Base-by-base conservation (phyloP, 2,797 vertebrate species). In the Mionectes olivaceus region DNA sequence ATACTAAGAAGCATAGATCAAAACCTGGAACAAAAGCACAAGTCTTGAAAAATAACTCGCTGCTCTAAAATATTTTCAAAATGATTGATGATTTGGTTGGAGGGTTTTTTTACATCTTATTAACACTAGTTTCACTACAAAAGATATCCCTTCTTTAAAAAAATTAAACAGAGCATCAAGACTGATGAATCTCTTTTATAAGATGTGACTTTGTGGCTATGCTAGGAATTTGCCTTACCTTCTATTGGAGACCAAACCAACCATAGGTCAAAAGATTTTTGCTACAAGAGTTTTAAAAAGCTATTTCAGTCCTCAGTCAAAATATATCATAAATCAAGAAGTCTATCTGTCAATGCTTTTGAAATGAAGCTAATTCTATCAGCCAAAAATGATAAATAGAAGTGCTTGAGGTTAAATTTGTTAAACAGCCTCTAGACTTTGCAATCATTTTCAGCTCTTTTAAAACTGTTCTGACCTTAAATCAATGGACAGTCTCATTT, bases 331-430 rank as follows among this genome's bases (percentile, higher is more conserved):
- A 95, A 95, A 95, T 96, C 80, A 95, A 90, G 86, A 95, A 90
- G 52, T 70, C 60, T 76, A 81, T 87, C 70, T 94, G 91, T 87
- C 94, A 92, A 75, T 91, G 47, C 49, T 86, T 83, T 70, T 76
- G 78, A 93, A 94, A 92, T 89, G 43, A 96, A 94, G 55, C 41
- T 96, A 94, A 94, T 94, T 96, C 83, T 86, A 88, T 39, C 61
- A 95, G 76, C 19, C 64, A 88, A 80, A 96, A 91, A 86, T 89
- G 89, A 97, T 73, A 95, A 94, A 96, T 96, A 93, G 79, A 94
- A 92, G 43, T 50, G 49, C 56, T 95, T 83, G 78, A 93, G 89
- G 87, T 91, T 94, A 94, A 80, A 96, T 86, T 94, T 96, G 60
- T 82, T 96, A 88, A 96, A 88, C 50, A 89, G 47, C 61, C 68